phyloP scores from a whole-genome alignment of 2,113 vertebrate genomes.

The Nestor notabilis region DNA sequence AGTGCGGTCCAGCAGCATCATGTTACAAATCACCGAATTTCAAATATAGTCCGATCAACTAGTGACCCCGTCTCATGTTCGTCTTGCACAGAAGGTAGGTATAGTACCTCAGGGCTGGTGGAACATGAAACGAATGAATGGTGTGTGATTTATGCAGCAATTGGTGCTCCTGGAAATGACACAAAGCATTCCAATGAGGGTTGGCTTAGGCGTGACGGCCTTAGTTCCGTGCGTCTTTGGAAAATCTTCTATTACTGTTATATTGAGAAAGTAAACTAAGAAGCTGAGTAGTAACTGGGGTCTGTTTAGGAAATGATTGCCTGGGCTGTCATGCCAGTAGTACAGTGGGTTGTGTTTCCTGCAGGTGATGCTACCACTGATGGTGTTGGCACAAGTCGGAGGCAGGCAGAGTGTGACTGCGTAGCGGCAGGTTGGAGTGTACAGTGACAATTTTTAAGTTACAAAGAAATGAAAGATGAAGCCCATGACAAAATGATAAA shows the following conservation, averaged over 20 bases:
- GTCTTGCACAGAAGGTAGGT: conserved; percentile 80
- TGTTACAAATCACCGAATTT: conserved; percentile 56
- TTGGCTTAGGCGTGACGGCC: background rate
- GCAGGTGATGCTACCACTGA: background rate
- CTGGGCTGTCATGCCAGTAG: background rate
- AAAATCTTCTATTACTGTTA: background rate
- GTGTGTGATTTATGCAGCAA: background rate
- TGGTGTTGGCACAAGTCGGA: background rate
- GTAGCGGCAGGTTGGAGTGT: background rate
- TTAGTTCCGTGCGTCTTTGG: background rate
- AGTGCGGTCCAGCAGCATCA: conserved; percentile 57
- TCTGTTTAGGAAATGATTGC: background rate
- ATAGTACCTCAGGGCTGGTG: background rate
- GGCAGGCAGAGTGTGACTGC: background rate
- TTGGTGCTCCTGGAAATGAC: background rate
- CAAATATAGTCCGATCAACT: conserved; percentile 86
- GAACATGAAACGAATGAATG: accelerated
- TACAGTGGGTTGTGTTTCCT: background rate
- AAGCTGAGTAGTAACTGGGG: background rate
- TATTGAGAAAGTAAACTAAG: background rate
- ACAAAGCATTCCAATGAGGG: accelerated
- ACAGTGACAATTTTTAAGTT: background rate
- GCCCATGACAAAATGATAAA: background rate
- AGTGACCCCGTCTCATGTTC: conserved; percentile 90
- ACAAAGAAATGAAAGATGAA: background rate